phyloP scores from a whole-genome alignment of 1,140 invertebrate species.

The Sesamia nonagrioides region DNA sequence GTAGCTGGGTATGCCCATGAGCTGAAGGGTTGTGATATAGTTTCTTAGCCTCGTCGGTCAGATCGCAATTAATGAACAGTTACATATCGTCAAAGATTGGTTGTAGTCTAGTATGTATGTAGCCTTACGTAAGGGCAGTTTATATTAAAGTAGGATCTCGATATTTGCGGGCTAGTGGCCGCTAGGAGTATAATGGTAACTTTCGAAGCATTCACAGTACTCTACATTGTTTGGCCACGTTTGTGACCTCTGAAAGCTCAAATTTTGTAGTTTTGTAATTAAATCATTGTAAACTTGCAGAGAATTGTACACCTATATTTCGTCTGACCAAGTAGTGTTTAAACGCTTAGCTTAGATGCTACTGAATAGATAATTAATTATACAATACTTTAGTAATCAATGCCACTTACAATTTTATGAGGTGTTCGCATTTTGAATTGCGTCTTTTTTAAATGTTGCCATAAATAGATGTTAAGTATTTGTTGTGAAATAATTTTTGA shows the following conservation, averaged over 20 bases:
- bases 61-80: constrained; percentile 64
- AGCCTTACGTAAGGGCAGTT: constrained; percentile 38
- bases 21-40: constrained; percentile 75
- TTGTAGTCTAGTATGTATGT: constrained; percentile 53
- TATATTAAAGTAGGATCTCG: constrained; percentile 31
- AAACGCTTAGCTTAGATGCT: constrained; percentile 60
- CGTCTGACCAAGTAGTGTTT: constrained; percentile 66
- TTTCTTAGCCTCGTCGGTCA: constrained; percentile 54
- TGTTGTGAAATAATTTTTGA: constrained; percentile 72
- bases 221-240: constrained; percentile 26
- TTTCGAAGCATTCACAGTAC: constrained; percentile 20
- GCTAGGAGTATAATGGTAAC: constrained; percentile 33
- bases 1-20: too few species aligned
- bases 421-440: constrained; percentile 54
- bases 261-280: constrained; percentile 80
- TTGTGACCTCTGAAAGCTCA: constrained; percentile 79
- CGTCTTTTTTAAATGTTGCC: constrained; percentile 67
- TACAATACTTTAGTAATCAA: constrained; percentile 23
- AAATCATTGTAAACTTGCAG: constrained; percentile 30
- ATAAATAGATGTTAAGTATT: constrained; percentile 67
- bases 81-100: constrained; percentile 79
- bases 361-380: constrained; percentile 30
- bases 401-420: constrained; percentile 32
- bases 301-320: constrained; percentile 48
- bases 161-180: constrained; percentile 21